Evolutionary conservation across 1,140 invertebrate genomes (phyloP).

Genomic region (Meloidogyne exigua): DNA sequence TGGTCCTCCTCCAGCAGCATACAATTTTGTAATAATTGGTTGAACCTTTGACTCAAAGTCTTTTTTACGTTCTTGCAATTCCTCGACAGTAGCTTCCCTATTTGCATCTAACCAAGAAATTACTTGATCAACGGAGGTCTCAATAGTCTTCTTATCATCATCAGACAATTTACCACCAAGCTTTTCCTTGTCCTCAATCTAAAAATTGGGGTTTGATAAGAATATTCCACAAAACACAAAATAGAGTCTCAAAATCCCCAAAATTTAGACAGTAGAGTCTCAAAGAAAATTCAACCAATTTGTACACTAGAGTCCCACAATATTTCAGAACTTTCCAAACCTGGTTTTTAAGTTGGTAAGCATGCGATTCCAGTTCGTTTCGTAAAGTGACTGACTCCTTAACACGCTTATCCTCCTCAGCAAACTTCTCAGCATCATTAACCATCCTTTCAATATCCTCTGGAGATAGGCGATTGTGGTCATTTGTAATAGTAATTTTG

Average conservation of each 20-base stretch:
- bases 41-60: constrained; percentile 90
- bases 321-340: constrained; percentile 15
- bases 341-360: constrained; percentile 96
- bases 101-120: constrained; percentile 98
- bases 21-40: constrained; percentile 91
- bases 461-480: constrained; percentile 90
- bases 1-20: constrained; percentile 73
- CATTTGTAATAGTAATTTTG: constrained; percentile 97
- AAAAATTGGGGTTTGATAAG: too few species aligned
- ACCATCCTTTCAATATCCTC: constrained; percentile 99
- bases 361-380: constrained; percentile 89
- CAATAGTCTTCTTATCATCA: constrained; percentile 91
- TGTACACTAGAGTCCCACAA: too few species aligned
- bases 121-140: constrained; percentile 86
- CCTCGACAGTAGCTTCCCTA: constrained; percentile 85
- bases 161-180: constrained; percentile 85
- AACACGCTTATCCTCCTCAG: constrained; percentile 94
- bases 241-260: too few species aligned
- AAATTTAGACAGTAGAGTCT: constrained; percentile 1
- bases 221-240: too few species aligned
- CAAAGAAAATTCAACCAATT: background rate
- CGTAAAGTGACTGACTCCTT: constrained; percentile 94
- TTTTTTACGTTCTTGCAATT: constrained; percentile 95
- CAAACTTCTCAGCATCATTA: constrained; percentile 95
- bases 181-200: constrained; percentile 90